Percentiles rank a stretch among this genome's conserved stretches.
Evolutionary conservation across 30 jellyfish, hydroid and myxozoan genomes (phyloP).

Genomic region (Catostylus mosaicus): DNA sequence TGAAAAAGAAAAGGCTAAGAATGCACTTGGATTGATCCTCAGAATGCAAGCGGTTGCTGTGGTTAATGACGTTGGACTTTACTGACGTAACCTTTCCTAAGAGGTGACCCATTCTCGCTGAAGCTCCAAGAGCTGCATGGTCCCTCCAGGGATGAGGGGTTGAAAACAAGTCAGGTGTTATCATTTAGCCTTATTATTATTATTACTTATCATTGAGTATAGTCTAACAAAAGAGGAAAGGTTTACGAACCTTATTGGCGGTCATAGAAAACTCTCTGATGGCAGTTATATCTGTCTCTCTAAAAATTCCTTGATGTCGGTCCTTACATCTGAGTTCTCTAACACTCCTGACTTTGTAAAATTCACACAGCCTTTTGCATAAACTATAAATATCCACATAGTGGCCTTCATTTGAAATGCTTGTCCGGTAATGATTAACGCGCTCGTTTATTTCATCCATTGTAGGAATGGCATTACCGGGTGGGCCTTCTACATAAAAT

Average conservation of each 20-base stretch:
- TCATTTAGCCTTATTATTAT: too few relatives aligned
- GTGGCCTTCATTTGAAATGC: slow-evolving; percentile 18
- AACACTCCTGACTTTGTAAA: slow-evolving; percentile 26
- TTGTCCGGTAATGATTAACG: slow-evolving; percentile 18
- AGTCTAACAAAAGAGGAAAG: too few relatives aligned
- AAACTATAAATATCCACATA: slow-evolving; percentile 18
- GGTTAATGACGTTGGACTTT: too few relatives aligned
- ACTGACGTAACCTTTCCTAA: too few relatives aligned
- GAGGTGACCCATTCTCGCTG: too few relatives aligned
- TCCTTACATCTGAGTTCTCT: slow-evolving; percentile 21
- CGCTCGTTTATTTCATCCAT: slow-evolving; percentile 34
- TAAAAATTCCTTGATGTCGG: not conserved
- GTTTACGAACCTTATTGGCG: slow-evolving; percentile 60
- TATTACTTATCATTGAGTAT: too few relatives aligned
- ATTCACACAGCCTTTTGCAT: slow-evolving; percentile 24
- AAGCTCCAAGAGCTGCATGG: too few relatives aligned
- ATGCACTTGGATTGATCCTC: too few relatives aligned
- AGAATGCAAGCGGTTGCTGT: too few relatives aligned
- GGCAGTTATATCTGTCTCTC: slow-evolving; percentile 78
- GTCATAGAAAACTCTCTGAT: slow-evolving; percentile 51
- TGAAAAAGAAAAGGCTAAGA: too few relatives aligned
- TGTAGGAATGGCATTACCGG: not conserved
- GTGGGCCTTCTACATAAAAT: slow-evolving; percentile 11
- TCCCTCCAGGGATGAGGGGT: too few relatives aligned
- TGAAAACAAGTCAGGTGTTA: too few relatives aligned